These are phyloP conservation scores for Amaurobius ferox DNA, from an alignment of 2,888 invertebrate species.

Conservation along the genomic window DNA sequence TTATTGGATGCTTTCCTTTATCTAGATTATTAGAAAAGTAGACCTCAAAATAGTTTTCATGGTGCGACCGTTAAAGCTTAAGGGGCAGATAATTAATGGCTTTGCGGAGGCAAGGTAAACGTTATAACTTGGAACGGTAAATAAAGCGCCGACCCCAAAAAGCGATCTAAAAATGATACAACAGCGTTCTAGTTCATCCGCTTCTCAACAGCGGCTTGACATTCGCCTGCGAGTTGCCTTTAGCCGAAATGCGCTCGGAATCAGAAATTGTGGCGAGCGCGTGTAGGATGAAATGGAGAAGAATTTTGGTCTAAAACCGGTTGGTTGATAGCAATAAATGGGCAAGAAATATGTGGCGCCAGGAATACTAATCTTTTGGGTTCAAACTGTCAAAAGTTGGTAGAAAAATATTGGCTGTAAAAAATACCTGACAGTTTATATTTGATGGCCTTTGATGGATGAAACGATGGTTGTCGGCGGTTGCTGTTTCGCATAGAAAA, in stretches of 20 bases:
- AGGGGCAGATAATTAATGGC: too few species aligned
- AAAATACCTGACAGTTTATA: background rate
- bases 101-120: too few species aligned
- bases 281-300: background rate
- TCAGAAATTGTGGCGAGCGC: background rate
- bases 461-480: too few species aligned
- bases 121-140: too few species aligned
- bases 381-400: background rate
- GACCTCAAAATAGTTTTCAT: too few species aligned
- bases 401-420: background rate
- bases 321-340: background rate
- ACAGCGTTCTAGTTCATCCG: background rate
- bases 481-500: too few species aligned
- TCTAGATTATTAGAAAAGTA: too few species aligned
- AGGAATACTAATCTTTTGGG: background rate
- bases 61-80: too few species aligned
- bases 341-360: background rate
- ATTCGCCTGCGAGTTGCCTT: background rate
- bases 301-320: background rate
- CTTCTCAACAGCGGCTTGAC: background rate
- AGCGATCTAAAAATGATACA: slow-evolving; percentile 1
- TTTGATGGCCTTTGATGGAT: background rate
- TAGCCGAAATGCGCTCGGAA: background rate
- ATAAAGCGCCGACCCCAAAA: background rate
- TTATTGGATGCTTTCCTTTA: too few species aligned